Conservation (phyloP, 2,113 vertebrate species). For the Aptenodytes patagonicus region DNA sequence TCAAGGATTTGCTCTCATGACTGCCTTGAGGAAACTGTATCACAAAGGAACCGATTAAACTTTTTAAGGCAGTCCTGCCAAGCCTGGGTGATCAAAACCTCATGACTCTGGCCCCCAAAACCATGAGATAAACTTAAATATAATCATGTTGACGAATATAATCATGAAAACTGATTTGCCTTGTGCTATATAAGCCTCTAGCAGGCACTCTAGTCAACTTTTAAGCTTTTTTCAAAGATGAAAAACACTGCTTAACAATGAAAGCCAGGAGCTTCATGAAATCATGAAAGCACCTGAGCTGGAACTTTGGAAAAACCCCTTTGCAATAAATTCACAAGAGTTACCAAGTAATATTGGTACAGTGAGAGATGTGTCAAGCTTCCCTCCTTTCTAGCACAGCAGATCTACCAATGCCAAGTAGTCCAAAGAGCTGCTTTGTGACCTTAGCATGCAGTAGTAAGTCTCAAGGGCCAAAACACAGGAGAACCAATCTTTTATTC, state of each 20-base stretch:
- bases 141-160: not conserved
- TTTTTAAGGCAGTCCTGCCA: not conserved
- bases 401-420: not conserved
- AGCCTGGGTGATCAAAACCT: not conserved
- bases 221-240: not conserved
- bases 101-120: not conserved
- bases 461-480: not conserved
- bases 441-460: not conserved
- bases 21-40: not conserved
- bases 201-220: not conserved
- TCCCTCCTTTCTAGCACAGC: not conserved
- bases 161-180: not conserved
- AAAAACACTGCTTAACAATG: not conserved
- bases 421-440: not conserved
- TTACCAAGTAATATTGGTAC: not conserved
- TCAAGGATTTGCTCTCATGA: not conserved
- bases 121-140: not conserved
- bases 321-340: not conserved
- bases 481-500: not conserved
- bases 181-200: not conserved
- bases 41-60: not conserved
- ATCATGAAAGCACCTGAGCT: not conserved
- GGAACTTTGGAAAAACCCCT: not conserved
- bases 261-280: not conserved
- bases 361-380: not conserved